Evolutionary conservation across 2,113 vertebrate genomes (phyloP), one percentile per base, ranked within the genome.

Genomic region (Galbula dea): DNA sequence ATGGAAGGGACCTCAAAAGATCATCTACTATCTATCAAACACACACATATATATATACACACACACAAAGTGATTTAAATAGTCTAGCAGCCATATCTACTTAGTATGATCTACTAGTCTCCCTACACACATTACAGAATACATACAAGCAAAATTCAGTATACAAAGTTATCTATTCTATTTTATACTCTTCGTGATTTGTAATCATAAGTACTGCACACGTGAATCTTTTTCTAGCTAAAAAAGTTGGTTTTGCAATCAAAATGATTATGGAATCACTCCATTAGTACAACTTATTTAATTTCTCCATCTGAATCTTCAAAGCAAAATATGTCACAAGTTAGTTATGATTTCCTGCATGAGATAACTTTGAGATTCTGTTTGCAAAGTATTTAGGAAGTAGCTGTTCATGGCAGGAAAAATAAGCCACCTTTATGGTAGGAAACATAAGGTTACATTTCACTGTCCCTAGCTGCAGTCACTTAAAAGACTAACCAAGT

Each of bases 251-350:
- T 11, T 71, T 93, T 81, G 52, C 46, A 74, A 57, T 46, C 79
- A 80, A 74, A 86, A 83, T 21, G 3, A 80, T 90, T 88, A 77
- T 52, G 34, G 39, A 95, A 90, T 37, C 21, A 39, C 17, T 76
- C 21, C 74, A 59, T 68, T 55, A 83, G 48, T 83, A 69, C 36
- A 78, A 78, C 45, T 61, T 11, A 73, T 79, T 68, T 58, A 63
- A 61, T 65, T 90, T 86, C 45, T 78, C 61, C 57, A 65, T 49
- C 57, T 63, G 20, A 90, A 84, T 68, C 63, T 84, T 90, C 77
- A 68, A 78, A 93, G 26, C 3, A 14, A 92, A 92, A 30, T 76
- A 62, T 20, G 34, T 75, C 74, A 86, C 43, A 88, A 49, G 20
- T 68, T 11, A 3, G 10, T 73, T 83, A 62, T 9, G 8, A 88